A percentile compares a stretch with the other conserved stretches of the same genome.
phyloP scores from a whole-genome alignment of 1,140 invertebrate genomes.

The Penaeus japonicus region DNA sequence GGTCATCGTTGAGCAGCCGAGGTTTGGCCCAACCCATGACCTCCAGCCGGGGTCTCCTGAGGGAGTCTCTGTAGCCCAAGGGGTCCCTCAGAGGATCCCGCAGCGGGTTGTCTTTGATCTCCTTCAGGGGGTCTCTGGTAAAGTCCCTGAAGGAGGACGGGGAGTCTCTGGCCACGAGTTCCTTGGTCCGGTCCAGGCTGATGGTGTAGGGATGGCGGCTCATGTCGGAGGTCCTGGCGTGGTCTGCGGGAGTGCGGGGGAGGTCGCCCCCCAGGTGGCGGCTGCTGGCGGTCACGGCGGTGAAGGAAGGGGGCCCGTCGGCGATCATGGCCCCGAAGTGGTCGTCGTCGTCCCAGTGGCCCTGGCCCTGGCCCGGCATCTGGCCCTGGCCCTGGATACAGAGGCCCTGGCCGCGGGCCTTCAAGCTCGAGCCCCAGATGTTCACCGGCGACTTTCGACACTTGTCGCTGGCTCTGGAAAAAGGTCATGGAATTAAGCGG shows the following conservation, averaged over 20 bases:
- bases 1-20: conserved; percentile 62
- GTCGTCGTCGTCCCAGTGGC: conserved; percentile 35
- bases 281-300: conserved; percentile 21
- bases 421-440: conserved; percentile 40
- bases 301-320: conserved; percentile 32
- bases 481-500: background rate
- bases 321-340: background rate
- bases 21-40: conserved; percentile 55
- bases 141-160: conserved; percentile 26
- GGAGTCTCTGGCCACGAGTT: conserved; percentile 35
- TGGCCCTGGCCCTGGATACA: conserved; percentile 47
- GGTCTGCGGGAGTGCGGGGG: conserved; percentile 14
- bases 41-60: conserved; percentile 38
- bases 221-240: conserved; percentile 23
- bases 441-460: conserved; percentile 44
- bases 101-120: conserved; percentile 56
- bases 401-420: conserved; percentile 23
- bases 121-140: conserved; percentile 46
- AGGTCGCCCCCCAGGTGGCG: conserved; percentile 1
- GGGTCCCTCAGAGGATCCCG: background rate
- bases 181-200: conserved; percentile 55
- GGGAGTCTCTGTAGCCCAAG: conserved; percentile 21
- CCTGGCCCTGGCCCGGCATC: background rate
- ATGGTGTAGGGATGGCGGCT: conserved; percentile 57
- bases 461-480: conserved; percentile 33